These are phyloP conservation scores for Drosophila pachea DNA, from an alignment of 1,140 invertebrate genomes.

Conservation along the genomic window DNA sequence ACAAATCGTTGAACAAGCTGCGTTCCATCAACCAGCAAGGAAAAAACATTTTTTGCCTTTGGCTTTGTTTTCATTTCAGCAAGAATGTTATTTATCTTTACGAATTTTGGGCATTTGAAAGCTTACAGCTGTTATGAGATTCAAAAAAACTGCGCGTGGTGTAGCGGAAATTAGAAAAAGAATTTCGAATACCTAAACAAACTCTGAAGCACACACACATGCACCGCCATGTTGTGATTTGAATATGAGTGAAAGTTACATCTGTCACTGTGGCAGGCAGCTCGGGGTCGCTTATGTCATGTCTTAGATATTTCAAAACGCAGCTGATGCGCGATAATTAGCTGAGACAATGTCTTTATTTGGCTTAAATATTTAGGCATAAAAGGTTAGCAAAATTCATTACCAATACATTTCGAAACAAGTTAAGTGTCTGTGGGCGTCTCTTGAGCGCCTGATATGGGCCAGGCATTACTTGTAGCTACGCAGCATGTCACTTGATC, in stretches of 20 bases:
- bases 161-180: constrained; percentile 30
- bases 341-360: constrained; percentile 31
- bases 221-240: neutral
- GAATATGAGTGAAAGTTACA: constrained; percentile 52
- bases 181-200: constrained; percentile 18
- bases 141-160: constrained; percentile 23
- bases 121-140: constrained; percentile 45
- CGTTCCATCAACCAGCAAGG: constrained; percentile 38
- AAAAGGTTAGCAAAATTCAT: constrained; percentile 21
- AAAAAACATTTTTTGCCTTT: constrained; percentile 17
- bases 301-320: constrained; percentile 44
- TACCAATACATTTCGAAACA: constrained; percentile 16
- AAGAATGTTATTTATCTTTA: constrained; percentile 33
- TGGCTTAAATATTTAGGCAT: constrained; percentile 23
- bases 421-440: constrained; percentile 40
- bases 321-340: constrained; percentile 36
- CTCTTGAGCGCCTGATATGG: constrained; percentile 42
- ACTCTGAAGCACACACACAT: neutral
- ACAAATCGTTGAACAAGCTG: constrained; percentile 51
- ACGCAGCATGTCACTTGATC: constrained; percentile 46
- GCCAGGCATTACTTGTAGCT: constrained; percentile 33
- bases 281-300: constrained; percentile 48
- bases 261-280: constrained; percentile 16
- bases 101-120: constrained; percentile 33
- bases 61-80: constrained; percentile 41